Evolutionary conservation across 2,888 invertebrate species (phyloP), one percentile per base, ranked within the genome.

Genomic region (Xylota sylvarum): DNA sequence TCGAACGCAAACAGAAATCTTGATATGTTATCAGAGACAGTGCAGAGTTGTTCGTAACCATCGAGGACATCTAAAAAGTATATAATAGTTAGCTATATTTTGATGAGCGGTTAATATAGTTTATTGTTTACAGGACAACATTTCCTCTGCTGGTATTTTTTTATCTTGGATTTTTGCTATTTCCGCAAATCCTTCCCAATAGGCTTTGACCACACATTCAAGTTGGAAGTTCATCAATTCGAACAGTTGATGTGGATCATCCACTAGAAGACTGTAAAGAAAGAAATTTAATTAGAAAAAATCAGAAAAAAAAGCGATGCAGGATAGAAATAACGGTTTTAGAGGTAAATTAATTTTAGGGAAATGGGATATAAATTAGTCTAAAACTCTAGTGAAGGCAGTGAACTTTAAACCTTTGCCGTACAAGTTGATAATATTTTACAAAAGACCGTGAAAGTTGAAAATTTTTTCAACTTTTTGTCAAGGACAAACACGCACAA

Each of bases 201-300:
- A 95, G 87, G 95, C 94, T 88, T 94, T 94, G 48, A 95, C 94
- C 91, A 95, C 94, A 90, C 95, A 95, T 89, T 94, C 94, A 14
- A 95, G 94, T 90, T 95, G 95, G 88, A 94, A 94, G 89, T 95
- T 94, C 88, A 96, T 92, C 89, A 95, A 93, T 92, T 95, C 94
- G 89, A 95, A 94, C 86, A 96, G 91, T 89, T 95, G 94, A 90
- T 95, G 94, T 40, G 95, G 94, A 92, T 96, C 95, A 84, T 93
- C 92, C 65, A 93, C 92, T 89, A 94, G 93, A 74, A 94, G 91
- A 89, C 94, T 94, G 84, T 17, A 89, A 88, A 46, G 9, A 50
- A 35, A 62, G 5, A 67, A 5, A 19, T 7, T 7, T 27, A 4
- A 50, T 4, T 27, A 23, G 5, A n/a, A 10, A n/a, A 27, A 27